Base-by-base conservation (phyloP, 64 coral and sea anemone genomes). In the Stichodactyla mertensii region DNA sequence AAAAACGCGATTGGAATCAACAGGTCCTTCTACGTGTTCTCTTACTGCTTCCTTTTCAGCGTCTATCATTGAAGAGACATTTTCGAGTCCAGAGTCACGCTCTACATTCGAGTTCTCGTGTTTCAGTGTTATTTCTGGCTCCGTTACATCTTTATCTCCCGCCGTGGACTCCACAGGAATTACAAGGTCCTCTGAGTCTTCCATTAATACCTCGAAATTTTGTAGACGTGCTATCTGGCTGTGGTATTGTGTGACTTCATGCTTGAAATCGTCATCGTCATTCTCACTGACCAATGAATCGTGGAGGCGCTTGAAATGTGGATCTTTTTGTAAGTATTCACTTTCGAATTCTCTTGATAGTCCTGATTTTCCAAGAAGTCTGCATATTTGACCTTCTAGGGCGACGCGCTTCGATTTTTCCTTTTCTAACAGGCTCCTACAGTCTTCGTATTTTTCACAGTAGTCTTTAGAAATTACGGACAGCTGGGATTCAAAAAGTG, bases 401-500 rank as follows among this genome's bases (percentile, higher is more conserved):
- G 58, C 77, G 6, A 82, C 51, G 36, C 85, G 61, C 26, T 10
- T 82, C 51, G 52, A 61, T 87, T 81, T 91, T 57, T 91, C 89
- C 55, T 87, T 74, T 67, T 66, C 58, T 53, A 85, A 87, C 55
- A 84, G 85, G 27, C 80, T 79, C 24, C 77, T 82, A 24, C 89
- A 87, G 58, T 54, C 87, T 36, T 91, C 85, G 85, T 91, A 91
- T 91, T 91, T 91, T 79, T 78, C 18, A 27, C 28, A 82, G 22
- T 87, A 87, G 7, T 91, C 84, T 19, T 55, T 91, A 53, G 79
- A 61, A 31, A 87, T 91, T 18, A 82, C 55, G n/a, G 62, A 77
- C 52, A 91, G 57, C 77, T 91, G 89, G 64, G 84, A 87, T 16
- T 87, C 74, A 64, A 61, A 80, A 14, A 79, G 61, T 16, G 80